Percentiles rank a stretch among this genome's conserved stretches.
These are phyloP conservation scores for Lithobius niger DNA, from an alignment of 1,140 invertebrate genomes.

Conservation along the genomic window DNA sequence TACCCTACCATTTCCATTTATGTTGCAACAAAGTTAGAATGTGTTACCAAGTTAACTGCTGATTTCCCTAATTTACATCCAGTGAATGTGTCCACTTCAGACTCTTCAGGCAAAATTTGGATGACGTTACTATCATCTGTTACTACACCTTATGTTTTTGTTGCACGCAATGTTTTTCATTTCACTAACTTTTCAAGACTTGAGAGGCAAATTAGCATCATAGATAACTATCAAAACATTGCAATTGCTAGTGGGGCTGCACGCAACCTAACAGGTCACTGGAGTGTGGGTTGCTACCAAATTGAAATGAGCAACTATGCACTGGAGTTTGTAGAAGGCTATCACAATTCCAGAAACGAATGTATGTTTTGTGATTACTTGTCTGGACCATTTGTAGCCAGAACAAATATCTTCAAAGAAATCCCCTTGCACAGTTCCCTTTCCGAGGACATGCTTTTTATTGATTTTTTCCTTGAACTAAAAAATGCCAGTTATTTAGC, in stretches of 20 bases:
- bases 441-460: conserved; percentile 19
- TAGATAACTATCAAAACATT: conserved; percentile 16
- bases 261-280: conserved; percentile 23
- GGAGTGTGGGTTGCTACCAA: conserved; percentile 27
- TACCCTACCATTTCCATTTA: too few species aligned
- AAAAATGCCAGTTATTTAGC: conserved; percentile 14
- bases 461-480: conserved; percentile 25
- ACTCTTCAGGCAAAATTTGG: conserved; percentile 14
- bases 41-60: too few species aligned
- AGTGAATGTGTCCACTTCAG: too few species aligned
- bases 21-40: too few species aligned
- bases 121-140: conserved; percentile 18
- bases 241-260: conserved; percentile 21
- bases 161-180: conserved; percentile 20
- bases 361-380: conserved; percentile 29
- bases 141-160: conserved; percentile 24
- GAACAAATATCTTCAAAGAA: conserved; percentile 12
- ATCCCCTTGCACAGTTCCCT: conserved; percentile 14
- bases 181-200: conserved; percentile 21
- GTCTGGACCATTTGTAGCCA: conserved; percentile 23
- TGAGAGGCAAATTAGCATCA: conserved; percentile 24
- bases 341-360: conserved; percentile 23
- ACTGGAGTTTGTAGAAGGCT: conserved; percentile 23
- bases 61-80: too few species aligned
- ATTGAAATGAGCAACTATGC: conserved; percentile 21